Evolutionary conservation across 2,888 invertebrate species (phyloP), one percentile per base, ranked within the genome.

Genomic region (Reticulitermes lucifugus): DNA sequence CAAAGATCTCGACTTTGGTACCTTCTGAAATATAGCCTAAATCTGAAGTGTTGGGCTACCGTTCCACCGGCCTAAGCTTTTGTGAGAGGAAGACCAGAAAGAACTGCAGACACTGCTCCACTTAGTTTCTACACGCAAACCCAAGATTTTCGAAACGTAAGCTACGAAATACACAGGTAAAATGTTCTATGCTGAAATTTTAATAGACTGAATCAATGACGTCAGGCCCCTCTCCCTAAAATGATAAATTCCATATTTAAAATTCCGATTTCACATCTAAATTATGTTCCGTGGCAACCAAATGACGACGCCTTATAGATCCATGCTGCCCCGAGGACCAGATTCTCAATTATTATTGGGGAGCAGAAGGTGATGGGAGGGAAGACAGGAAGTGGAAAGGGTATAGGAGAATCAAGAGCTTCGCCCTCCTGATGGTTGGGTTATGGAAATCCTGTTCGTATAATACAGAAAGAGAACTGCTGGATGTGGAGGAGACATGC

Each of bases 361-460:
- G 65, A 65, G 55, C 55, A 55, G 55, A 14, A 14, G 55, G 55
- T 18, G 12, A 25, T 1, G 18, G 65, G 25, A 4, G 4, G n/a
- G n/a, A n/a, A 25, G 65, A 25, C 2, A 21, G n/a, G 65, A n/a
- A 25, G 25, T n/a, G 65, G 65, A 25, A n/a, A 25, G 65, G n/a
- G 65, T 25, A 6, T 65, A 65, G 2, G 65, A 65, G 25, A 65
- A 65, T 65, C 65, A 65, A 65, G 25, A 65, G 65, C 65, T 65
- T 65, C 65, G 25, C 25, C 65, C 65, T 65, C 65, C 65, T 65
- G 65, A 65, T 65, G 65, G 25, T 65, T 65, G 65, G 65, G 65
- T 65, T 65, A 65, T 65, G 65, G 65, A 65, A 65, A 65, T 65
- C 65, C 65, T 65, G 65, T 65, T 65, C 65, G 65, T 65, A 65